Percentiles rank a stretch among this genome's conserved stretches.
Evolutionary conservation across 2,888 invertebrate species (phyloP).

Genomic region (Lepidochitona cinerea): DNA sequence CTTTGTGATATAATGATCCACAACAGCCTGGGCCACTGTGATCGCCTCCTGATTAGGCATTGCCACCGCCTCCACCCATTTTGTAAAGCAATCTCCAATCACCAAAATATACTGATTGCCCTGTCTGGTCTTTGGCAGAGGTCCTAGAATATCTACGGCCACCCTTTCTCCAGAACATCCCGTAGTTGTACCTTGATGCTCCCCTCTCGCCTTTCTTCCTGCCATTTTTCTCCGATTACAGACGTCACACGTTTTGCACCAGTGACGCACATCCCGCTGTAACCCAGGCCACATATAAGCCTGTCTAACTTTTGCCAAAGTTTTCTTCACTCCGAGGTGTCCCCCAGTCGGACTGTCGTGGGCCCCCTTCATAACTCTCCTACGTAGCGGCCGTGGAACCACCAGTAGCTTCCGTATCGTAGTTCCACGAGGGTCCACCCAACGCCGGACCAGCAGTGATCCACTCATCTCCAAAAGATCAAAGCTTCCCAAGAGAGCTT

Average conservation of each 20-base stretch:
- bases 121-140: slow-evolving; percentile 18
- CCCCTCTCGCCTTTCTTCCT: slow-evolving; percentile 13
- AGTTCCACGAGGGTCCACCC: not conserved
- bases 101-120: slow-evolving; percentile 28
- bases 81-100: slow-evolving; percentile 31
- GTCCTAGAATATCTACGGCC: slow-evolving; percentile 24
- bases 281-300: slow-evolving; percentile 14
- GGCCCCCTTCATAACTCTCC: slow-evolving; percentile 4
- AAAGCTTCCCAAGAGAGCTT: not conserved
- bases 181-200: slow-evolving; percentile 18
- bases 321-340: slow-evolving; percentile 20
- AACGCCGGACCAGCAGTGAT: not conserved
- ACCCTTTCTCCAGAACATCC: slow-evolving; percentile 21
- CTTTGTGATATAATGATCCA: slow-evolving; percentile 16
- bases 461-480: not conserved
- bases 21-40: slow-evolving; percentile 24
- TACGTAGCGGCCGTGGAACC: slow-evolving; percentile 6
- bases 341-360: slow-evolving; percentile 8
- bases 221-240: slow-evolving; percentile 20
- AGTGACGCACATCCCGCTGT: slow-evolving; percentile 10
- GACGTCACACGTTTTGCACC: slow-evolving; percentile 1
- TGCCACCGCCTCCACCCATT: slow-evolving; percentile 28
- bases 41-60: slow-evolving; percentile 25
- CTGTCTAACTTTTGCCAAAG: slow-evolving; percentile 12
- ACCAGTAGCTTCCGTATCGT: not conserved